These are phyloP conservation scores for Mus spretus DNA, from an alignment of 2,797 vertebrate species.

Conservation along the genomic window DNA sequence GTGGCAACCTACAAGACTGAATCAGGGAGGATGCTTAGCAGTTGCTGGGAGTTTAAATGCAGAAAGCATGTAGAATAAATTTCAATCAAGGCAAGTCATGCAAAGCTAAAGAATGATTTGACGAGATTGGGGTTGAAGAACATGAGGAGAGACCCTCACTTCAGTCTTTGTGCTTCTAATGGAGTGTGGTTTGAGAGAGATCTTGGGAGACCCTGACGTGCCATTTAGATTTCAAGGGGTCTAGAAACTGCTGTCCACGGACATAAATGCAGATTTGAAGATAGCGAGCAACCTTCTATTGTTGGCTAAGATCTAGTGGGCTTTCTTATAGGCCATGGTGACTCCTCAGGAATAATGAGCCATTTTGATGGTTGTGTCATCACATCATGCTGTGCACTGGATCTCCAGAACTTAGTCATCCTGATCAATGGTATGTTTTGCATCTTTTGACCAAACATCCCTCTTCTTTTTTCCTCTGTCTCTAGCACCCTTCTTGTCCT, in stretches of 20 bases:
- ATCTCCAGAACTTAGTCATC: not conserved
- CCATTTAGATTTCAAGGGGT: not conserved
- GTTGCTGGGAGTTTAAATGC: not conserved
- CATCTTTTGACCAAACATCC: not conserved
- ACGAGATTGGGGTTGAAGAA: not conserved
- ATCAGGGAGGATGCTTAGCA: not conserved
- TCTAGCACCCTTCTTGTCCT: not conserved
- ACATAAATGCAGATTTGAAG: constrained; percentile 8
- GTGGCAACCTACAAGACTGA: not conserved
- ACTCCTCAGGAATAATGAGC: not conserved
- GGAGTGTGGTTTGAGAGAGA: not conserved
- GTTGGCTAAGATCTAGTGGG: not conserved
- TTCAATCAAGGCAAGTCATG: not conserved
- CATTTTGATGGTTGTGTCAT: not conserved
- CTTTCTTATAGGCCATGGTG: not conserved
- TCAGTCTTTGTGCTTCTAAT: not conserved
- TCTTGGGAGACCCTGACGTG: not conserved
- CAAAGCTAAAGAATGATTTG: not conserved
- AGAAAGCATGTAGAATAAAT: not conserved
- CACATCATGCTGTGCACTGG: not conserved
- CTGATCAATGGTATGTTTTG: not conserved
- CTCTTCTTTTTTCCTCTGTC: not conserved
- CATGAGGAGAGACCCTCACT: not conserved
- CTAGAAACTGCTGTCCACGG: not conserved
- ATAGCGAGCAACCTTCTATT: not conserved